Evolutionary conservation across 2,113 vertebrate genomes (phyloP), one percentile per base, ranked within the genome.

Genomic region (Ailurus styani): DNA sequence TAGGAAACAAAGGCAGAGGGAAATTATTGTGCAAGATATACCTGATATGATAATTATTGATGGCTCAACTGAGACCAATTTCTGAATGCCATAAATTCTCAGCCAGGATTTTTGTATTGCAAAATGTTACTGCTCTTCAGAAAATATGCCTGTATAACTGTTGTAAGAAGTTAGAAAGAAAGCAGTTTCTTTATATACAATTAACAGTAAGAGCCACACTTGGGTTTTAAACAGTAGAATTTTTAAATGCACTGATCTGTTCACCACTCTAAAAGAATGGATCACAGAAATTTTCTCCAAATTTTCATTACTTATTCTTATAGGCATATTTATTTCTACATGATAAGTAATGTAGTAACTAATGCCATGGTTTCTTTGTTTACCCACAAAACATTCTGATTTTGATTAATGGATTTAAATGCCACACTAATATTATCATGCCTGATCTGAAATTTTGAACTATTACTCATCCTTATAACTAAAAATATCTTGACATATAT

Each of bases 331-430:
- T 37, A 79, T 57, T 84, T 77, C 0, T 83, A 45, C 10, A 15
- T 42, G 29, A 2, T 72, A 82, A 91, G 6, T 42, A 62, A 75
- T 11, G 29, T 7, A 37, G 17, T 57, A 54, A 78, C 8, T 40
- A 62, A 73, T 31, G 13, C 7, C 42, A 23, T 83, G 1, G 29
- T 91, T 88, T 88, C 29, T 88, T 13, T 86, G 14, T 83, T 85
- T 91, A 55, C 9, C 1, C 6, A 96, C 6, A 90, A 20, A 47
- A 37, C 7, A 90, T 27, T 85, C 75, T 70, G 60, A 95, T 97
- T 96, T 93, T 98, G 93, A 97, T 97, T 0, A 97, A 96, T 97
- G 60, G 57, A 75, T 94, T 98, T 84, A 86, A 94, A 31, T 47
- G 42, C 55, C 62, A 85, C 0, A 40, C 98, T 97, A 82, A 87